Conservation (phyloP, 2,888 invertebrate species). For the Calephelis perditalis region DNA sequence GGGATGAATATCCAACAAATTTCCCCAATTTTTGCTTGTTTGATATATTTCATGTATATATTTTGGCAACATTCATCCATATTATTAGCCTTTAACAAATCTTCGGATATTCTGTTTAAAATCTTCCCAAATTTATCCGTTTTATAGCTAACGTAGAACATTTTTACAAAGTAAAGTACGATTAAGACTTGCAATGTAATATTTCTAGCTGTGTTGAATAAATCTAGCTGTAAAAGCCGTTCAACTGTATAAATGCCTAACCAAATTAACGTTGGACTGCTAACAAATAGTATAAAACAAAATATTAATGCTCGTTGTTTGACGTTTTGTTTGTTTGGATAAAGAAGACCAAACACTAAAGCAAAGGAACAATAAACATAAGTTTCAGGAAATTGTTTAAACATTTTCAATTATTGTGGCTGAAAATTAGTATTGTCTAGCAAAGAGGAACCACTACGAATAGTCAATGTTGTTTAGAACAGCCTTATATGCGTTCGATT, state of each 20-base stretch:
- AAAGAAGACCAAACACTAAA: conserved; percentile 46
- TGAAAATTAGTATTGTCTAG: no score
- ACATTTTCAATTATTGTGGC: conserved; percentile 25
- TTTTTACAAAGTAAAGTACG: conserved; percentile 52
- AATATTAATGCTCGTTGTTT: conserved; percentile 34
- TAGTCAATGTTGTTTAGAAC: no score
- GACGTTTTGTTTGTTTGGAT: conserved; percentile 47
- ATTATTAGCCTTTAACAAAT: conserved; percentile 46
- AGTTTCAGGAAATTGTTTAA: conserved; percentile 49
- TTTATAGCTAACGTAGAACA: conserved; percentile 43
- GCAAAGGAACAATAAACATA: conserved; percentile 49
- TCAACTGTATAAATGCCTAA: conserved; percentile 43
- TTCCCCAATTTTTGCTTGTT: conserved; percentile 43
- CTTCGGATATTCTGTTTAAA: conserved; percentile 44
- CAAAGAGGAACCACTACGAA: no score
- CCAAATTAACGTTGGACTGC: conserved; percentile 46
- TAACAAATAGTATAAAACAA: conserved; percentile 33
- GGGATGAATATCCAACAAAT: conserved; percentile 49
- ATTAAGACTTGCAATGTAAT: conserved; percentile 45
- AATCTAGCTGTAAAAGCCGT: conserved; percentile 41
- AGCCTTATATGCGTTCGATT: no score
- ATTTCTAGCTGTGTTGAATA: conserved; percentile 49
- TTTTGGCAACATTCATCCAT: conserved; percentile 44
- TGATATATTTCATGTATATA: conserved; percentile 45
- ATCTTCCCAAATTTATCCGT: conserved; percentile 41